Percentiles rank a stretch among this genome's conserved stretches.
phyloP scores from a whole-genome alignment of 64 coral and sea anemone genomes.

The Pocillopora damicornis region DNA sequence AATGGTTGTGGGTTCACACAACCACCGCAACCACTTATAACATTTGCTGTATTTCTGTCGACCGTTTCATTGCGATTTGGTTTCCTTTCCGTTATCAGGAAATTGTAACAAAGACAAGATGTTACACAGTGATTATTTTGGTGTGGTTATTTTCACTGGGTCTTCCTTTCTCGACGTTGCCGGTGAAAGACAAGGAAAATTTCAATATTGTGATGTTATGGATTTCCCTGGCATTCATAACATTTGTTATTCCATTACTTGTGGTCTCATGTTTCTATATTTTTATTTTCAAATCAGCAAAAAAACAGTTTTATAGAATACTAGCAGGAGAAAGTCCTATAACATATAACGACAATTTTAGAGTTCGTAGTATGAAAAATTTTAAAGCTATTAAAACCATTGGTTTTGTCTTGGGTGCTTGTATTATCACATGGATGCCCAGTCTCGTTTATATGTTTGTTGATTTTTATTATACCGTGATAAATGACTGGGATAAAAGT shows the following conservation, averaged over 20 bases:
- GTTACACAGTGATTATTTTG: not conserved
- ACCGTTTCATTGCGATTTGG: slow-evolving; percentile 16
- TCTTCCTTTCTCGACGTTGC: not conserved
- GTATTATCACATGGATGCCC: not conserved
- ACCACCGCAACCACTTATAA: not conserved
- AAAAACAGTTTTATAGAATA: not conserved
- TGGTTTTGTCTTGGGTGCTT: not conserved
- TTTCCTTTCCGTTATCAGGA: slow-evolving; percentile 20
- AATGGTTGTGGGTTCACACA: not conserved
- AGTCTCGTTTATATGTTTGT: not conserved
- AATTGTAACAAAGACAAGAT: not conserved
- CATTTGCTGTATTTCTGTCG: slow-evolving; percentile 12
- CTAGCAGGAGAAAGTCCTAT: too few relatives aligned
- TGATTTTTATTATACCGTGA: not conserved
- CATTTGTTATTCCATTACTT: not conserved
- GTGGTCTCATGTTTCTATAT: not conserved
- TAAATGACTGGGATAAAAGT: not conserved
- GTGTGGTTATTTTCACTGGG: not conserved
- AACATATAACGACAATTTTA: too few relatives aligned
- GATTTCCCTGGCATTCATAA: not conserved
- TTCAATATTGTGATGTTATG: not conserved
- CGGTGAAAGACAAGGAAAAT: not conserved
- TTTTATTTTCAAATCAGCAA: not conserved
- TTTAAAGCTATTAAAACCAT: not conserved
- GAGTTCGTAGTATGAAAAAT: not conserved